Percentiles rank a stretch among this genome's conserved stretches.
These are phyloP conservation scores for Rhea americana DNA, from an alignment of 2,113 vertebrate genomes.

Conservation along the genomic window DNA sequence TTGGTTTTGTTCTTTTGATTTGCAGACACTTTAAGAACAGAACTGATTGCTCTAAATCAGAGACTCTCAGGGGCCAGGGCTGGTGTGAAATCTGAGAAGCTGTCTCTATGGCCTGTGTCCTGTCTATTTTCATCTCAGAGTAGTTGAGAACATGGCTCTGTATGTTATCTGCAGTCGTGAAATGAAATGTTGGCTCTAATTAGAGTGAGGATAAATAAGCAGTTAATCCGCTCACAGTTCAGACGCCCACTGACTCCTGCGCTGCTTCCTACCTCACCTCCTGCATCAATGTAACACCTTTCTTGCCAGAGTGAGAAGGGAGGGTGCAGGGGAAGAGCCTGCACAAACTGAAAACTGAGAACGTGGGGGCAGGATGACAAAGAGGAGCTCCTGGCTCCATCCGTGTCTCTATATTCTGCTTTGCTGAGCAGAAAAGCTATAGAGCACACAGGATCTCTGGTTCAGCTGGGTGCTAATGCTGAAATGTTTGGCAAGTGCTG, in stretches of 20 bases:
- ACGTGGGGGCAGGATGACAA: background rate
- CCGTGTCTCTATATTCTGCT: background rate
- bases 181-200: background rate
- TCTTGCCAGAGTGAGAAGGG: background rate
- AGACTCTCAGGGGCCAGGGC: background rate
- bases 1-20: background rate
- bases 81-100: background rate
- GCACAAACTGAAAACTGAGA: background rate
- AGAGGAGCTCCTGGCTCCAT: background rate
- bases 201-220: background rate
- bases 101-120: accelerated
- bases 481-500: background rate
- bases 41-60: background rate
- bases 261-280: background rate
- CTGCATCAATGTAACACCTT: background rate
- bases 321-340: background rate
- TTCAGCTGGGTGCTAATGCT: background rate
- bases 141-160: background rate
- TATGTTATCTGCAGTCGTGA: background rate
- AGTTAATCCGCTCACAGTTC: background rate
- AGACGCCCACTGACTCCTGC: accelerated
- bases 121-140: background rate
- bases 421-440: constrained; percentile 32
- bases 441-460: background rate
- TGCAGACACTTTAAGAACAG: background rate